Evolutionary conservation across 2,113 vertebrate genomes (phyloP), one percentile per base, ranked within the genome.

Genomic region (Zapornia atra): DNA sequence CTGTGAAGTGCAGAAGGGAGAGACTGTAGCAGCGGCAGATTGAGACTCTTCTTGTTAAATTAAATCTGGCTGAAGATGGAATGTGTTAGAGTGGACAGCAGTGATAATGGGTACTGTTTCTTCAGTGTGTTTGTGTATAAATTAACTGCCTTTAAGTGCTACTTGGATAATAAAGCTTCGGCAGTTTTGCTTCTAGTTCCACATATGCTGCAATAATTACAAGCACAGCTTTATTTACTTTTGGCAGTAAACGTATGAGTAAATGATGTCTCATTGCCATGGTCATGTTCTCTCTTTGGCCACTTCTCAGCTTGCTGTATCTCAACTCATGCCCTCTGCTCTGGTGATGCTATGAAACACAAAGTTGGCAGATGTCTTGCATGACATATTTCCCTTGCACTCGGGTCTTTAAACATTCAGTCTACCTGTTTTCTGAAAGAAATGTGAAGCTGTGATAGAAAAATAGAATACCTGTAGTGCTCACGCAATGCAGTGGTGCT

Each of bases 21-120:
- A 95, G 66, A 82, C 82, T 59, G 92, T 80, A 90, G 73, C 94
- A 94, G 79, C 40, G 78, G 95, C 90, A 96, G 91, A 96, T 92
- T 95, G 94, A 97, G 76, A 61, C 34, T 97, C 71, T 85, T 92
- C 76, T 88, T 81, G 51, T 91, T 96, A 95, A 97, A 97, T 97
- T 96, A 97, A 97, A 97, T 94, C 92, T 85, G 92, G 80, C 82
- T 93, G 94, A 94, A 96, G 91, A 96, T 70, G 76, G 86, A 91
- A 92, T 78, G 73, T 44, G 51, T 90, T 82, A 78, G 92, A 94
- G 94, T 95, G 94, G 96, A 96, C 93, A 66, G 79, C 92, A 79
- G 82, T 68, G 94, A 97, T 96, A 97, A 97, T 93, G 88, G 87
- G 57, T 20, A 54, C 85, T 53, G 72, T 83, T 94, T 83, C 94